Conservation (phyloP, 64 coral and sea anemone genomes). For the Montipora efflorescens region DNA sequence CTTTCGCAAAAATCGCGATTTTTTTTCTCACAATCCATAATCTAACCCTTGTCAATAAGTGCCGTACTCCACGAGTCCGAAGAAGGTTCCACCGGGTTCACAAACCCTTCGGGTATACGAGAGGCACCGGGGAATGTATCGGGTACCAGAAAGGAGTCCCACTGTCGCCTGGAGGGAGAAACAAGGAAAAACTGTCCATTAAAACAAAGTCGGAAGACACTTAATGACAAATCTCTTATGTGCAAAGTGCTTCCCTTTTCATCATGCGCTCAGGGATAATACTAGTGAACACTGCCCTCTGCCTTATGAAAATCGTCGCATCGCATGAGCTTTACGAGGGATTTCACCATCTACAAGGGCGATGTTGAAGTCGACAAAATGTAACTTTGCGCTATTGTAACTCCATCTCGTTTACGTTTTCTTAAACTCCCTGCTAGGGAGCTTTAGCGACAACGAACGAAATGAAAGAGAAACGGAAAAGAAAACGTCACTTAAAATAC, state of each 20-base stretch:
- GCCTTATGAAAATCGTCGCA: neutral
- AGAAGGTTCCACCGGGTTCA: slow-evolving; percentile 40
- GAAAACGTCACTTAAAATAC: too few species aligned
- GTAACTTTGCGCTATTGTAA: too few species aligned
- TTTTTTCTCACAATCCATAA: neutral
- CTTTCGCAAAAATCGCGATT: too few species aligned
- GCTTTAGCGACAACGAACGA: too few species aligned
- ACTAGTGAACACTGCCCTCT: neutral
- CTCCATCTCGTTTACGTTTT: too few species aligned
- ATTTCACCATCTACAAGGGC: too few species aligned
- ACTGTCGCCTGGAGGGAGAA: slow-evolving; percentile 63
- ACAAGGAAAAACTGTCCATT: neutral
- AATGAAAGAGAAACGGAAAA: too few species aligned
- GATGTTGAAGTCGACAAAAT: too few species aligned
- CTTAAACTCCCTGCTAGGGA: too few species aligned
- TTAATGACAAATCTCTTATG: too few species aligned
- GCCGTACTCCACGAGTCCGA: slow-evolving; percentile 56
- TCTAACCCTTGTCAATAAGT: slow-evolving; percentile 57
- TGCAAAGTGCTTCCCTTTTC: neutral
- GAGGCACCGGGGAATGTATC: slow-evolving; percentile 60
- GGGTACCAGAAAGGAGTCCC: slow-evolving; percentile 78
- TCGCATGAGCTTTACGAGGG: neutral
- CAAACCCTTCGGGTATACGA: slow-evolving; percentile 73
- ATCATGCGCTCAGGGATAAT: neutral
- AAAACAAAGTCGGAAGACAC: neutral